Base-by-base conservation (phyloP, 2,888 invertebrate genomes). In the Leucophora obtusa region DNA sequence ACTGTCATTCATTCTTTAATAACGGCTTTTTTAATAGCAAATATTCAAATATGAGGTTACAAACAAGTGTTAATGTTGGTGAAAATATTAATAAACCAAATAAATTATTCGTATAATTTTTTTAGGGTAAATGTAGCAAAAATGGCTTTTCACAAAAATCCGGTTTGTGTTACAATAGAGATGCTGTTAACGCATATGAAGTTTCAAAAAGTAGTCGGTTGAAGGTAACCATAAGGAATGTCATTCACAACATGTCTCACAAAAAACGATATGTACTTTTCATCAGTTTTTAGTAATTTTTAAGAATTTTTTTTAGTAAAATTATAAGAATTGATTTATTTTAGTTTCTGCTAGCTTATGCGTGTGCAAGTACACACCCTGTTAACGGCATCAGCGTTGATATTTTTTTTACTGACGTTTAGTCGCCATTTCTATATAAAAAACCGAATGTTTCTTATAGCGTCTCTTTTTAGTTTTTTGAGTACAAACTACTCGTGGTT, bases 121-220 rank as follows among this genome's bases (percentile, higher is more conserved):
- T 62, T 81, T 81, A 81, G 77, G 81, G 73, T 77, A 73, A 81
- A 81, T 47, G 11, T 47, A 70, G 43, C n/a, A 50, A 60, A 79
- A 65, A 53, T 62, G 35, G 63, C 17, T 14, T 43, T 51, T 24
- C 33, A 17, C 24, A 60, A 6, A 77, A 81, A 81, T 81, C 81
- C 81, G 81, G 81, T 81, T 81, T 78, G 50, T 33, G 17, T 17
- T 24, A 47, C 43, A 47, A 11, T 77, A 81, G 81, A 59, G 81
- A 70, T 70, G 43, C 14, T 43, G 76, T n/a, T 5, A 47, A 47
- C 17, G 1, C 33, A 4, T 38, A 11, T 7, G n/a, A 14, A 43
- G 33, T 47, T 11, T 14, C n/a, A 11, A 14, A 2, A 43, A 15
- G 11, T 63, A 63, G n/a, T 24, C 51, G 51, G n/a, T 70, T 28